Percentiles rank a stretch among this genome's conserved stretches.
Evolutionary conservation across 2,888 invertebrate genomes (phyloP).

Genomic region (Heliconius erato): DNA sequence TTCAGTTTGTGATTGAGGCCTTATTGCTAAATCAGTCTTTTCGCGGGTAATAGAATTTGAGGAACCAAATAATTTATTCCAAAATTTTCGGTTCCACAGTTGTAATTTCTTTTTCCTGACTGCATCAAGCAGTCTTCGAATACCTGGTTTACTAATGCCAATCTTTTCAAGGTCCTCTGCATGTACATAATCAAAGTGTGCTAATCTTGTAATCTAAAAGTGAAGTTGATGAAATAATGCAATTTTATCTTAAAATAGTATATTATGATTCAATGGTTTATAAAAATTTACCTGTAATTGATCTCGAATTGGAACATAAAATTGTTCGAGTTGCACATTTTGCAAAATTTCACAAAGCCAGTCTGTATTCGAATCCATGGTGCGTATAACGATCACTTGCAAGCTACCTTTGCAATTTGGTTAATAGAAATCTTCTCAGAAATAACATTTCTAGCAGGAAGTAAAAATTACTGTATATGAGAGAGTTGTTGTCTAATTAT

Average conservation of each 20-base stretch:
- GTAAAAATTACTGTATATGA: constrained; percentile 60
- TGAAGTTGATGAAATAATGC: constrained; percentile 18
- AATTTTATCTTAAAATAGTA: not conserved
- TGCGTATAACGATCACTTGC: constrained; percentile 24
- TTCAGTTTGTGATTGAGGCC: constrained; percentile 67
- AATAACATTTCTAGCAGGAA: constrained; percentile 79
- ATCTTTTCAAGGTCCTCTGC: constrained; percentile 97
- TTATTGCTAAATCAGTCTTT: constrained; percentile 82
- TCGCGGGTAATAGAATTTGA: constrained; percentile 74
- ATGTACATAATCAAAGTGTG: constrained; percentile 99
- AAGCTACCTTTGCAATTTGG: constrained; percentile 53
- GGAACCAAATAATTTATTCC: constrained; percentile 91
- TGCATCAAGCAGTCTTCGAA: constrained; percentile 95
- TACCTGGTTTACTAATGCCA: constrained; percentile 97
- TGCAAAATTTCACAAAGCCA: constrained; percentile 94
- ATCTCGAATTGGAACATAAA: constrained; percentile 95
- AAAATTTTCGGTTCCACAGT: constrained; percentile 92
- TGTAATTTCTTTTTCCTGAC: constrained; percentile 94
- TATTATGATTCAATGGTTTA: not conserved
- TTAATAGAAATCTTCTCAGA: constrained; percentile 58
- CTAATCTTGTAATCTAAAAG: constrained; percentile 93
- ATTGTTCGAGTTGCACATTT: constrained; percentile 96
- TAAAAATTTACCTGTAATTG: constrained; percentile 91
- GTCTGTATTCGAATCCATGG: constrained; percentile 87
- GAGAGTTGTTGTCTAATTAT: constrained; percentile 29